phyloP scores from a whole-genome alignment of 2,797 vertebrate species.

The Hemibagrus guttatus region DNA sequence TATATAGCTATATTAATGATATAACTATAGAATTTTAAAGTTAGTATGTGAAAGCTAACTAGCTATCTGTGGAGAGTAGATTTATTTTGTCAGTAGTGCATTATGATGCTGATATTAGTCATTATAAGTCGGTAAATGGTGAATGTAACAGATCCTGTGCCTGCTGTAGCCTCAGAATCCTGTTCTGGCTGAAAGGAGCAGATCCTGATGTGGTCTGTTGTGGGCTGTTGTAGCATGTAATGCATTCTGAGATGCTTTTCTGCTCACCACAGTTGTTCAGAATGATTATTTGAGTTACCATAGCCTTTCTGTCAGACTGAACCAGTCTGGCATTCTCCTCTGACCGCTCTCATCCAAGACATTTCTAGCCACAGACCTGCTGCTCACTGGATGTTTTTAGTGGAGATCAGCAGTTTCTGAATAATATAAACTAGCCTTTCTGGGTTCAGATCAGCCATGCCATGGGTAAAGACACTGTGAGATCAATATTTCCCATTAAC shows the following conservation, averaged over 20 bases:
- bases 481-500: no score
- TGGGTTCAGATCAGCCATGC: no score
- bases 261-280: not conserved
- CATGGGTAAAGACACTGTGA: no score
- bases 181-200: not conserved
- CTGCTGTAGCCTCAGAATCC: not conserved
- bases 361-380: not conserved
- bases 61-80: not conserved
- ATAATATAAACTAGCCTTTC: no score
- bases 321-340: not conserved
- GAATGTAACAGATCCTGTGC: not conserved
- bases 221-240: not conserved
- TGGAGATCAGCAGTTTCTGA: not conserved
- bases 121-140: not conserved
- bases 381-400: not conserved
- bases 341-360: not conserved
- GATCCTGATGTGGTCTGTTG: not conserved
- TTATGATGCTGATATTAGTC: not conserved
- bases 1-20: no score
- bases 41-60: not conserved
- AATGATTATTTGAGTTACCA: not conserved
- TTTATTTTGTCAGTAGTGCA: not conserved
- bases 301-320: not conserved
- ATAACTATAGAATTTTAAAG: not conserved
- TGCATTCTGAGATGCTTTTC: not conserved